These are phyloP conservation scores for Biston betularia DNA, from an alignment of 2,888 invertebrate genomes.

Conservation along the genomic window DNA sequence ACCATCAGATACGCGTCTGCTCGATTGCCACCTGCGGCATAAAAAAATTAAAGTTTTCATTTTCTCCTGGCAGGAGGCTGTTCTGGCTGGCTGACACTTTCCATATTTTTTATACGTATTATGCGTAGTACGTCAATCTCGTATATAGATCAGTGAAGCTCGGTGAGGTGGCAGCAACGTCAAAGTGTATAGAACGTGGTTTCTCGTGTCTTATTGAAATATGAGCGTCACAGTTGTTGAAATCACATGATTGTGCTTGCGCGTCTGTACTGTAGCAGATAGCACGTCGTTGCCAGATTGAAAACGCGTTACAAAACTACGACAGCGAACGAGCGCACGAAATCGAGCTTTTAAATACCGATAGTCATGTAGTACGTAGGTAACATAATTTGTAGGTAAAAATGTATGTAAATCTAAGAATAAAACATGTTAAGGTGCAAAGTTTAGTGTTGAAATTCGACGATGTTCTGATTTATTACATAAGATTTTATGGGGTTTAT, in stretches of 20 bases:
- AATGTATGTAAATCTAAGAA: not conserved
- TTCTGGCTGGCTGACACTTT: no score
- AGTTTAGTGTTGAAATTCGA: not conserved
- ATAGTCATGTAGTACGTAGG: not conserved
- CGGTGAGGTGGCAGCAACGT: no score
- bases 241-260: not conserved
- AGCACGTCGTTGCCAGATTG: no score
- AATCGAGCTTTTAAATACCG: slow-evolving; percentile 13
- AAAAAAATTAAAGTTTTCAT: no score
- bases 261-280: not conserved
- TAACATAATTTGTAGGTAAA: not conserved
- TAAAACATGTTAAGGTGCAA: not conserved
- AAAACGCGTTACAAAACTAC: no score
- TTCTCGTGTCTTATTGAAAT: not conserved
- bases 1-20: no score
- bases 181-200: not conserved
- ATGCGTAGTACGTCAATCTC: no score
- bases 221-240: not conserved
- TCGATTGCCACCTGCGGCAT: no score
- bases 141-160: no score
- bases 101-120: no score
- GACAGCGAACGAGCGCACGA: not conserved
- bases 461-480: not conserved
- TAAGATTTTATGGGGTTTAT: not conserved
- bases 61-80: no score